Evolutionary conservation across 1,140 invertebrate genomes (phyloP).

Genomic region (Lerema accius): DNA sequence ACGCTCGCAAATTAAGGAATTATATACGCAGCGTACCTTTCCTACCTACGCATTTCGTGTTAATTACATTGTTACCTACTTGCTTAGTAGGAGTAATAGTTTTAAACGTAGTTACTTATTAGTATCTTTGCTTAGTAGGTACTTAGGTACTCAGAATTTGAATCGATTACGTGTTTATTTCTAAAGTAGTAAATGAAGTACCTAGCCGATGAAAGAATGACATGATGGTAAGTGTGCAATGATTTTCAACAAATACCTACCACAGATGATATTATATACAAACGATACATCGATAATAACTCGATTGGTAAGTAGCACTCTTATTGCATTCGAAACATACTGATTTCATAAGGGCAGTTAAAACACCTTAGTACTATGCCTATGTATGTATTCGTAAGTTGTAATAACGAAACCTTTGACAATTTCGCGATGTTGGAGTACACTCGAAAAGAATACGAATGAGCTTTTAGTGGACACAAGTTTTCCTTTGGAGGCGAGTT

Average conservation of each 20-base stretch:
- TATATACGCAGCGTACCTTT: constrained; percentile 22
- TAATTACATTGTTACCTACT: constrained; percentile 1
- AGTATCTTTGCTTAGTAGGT: too few relatives aligned
- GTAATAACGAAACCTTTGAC: not conserved
- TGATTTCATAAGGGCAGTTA: not conserved
- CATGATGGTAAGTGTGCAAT: too few relatives aligned
- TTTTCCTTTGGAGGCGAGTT: constrained; percentile 13
- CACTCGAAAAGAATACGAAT: not conserved
- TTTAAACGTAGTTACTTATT: too few relatives aligned
- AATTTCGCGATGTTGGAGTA: not conserved
- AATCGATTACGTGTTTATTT: too few relatives aligned
- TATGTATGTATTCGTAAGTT: not conserved
- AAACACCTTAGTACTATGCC: too few relatives aligned
- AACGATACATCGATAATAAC: not conserved
- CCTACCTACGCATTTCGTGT: constrained; percentile 7
- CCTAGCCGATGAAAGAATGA: too few relatives aligned
- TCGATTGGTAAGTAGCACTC: too few relatives aligned
- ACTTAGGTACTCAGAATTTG: too few relatives aligned
- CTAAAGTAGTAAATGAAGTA: too few relatives aligned
- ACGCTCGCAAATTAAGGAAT: constrained; percentile 67
- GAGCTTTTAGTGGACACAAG: not conserved
- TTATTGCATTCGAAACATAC: not conserved
- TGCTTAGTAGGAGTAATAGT: too few relatives aligned
- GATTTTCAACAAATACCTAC: too few relatives aligned
- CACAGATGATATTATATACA: too few relatives aligned